phyloP scores from a whole-genome alignment of 2,888 invertebrate species.

The Saturnia pavonia region DNA sequence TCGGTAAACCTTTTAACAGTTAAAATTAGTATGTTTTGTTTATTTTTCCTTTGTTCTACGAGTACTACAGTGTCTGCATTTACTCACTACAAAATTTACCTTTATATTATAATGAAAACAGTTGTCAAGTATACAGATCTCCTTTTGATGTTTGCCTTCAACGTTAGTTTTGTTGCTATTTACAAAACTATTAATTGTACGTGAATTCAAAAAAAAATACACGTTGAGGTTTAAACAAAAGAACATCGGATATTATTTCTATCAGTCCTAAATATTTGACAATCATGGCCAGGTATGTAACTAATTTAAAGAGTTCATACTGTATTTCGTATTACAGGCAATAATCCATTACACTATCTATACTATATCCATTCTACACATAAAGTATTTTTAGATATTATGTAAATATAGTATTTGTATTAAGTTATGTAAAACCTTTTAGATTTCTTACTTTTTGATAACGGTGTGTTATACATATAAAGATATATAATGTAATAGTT shows the following conservation, averaged over 20 bases:
- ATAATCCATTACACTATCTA: neutral
- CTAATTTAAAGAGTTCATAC: neutral
- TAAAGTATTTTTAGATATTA: neutral
- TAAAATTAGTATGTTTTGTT: neutral
- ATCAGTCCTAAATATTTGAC: neutral
- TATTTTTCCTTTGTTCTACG: neutral
- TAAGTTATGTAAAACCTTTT: neutral
- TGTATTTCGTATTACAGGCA: neutral
- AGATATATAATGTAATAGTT: neutral
- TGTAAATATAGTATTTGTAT: neutral
- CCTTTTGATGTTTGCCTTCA: neutral
- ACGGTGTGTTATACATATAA: too few species aligned
- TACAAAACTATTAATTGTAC: neutral
- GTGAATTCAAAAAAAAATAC: neutral
- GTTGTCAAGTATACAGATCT: neutral
- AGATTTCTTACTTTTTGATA: neutral
- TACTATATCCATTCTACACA: neutral
- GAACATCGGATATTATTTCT: neutral
- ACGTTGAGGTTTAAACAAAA: too few species aligned
- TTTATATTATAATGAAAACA: neutral
- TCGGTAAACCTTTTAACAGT: neutral
- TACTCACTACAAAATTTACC: neutral
- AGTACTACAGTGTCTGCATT: neutral
- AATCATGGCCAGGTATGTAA: neutral
- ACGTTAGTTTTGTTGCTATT: neutral